These are phyloP conservation scores for Apodemia mormo DNA, from an alignment of 2,888 invertebrate genomes.

Conservation along the genomic window DNA sequence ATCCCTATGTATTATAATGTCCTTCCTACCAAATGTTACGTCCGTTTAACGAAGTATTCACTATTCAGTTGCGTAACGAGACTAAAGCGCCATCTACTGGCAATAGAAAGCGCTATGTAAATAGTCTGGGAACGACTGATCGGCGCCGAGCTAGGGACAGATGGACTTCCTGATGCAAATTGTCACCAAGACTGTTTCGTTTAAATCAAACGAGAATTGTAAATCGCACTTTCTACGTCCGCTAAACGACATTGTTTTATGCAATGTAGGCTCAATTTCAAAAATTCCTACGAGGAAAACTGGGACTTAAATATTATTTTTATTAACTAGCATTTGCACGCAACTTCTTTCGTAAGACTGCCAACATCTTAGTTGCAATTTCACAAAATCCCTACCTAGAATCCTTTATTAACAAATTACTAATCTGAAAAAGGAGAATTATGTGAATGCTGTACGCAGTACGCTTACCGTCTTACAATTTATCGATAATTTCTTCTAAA, in stretches of 20 bases:
- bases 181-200: constrained; percentile 38
- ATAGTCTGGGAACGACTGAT: constrained; percentile 49
- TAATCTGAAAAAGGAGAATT: no score
- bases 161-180: constrained; percentile 60
- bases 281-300: background rate
- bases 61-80: constrained; percentile 47
- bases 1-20: constrained; percentile 28
- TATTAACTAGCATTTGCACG: background rate
- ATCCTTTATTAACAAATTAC: no score
- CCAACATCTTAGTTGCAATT: no score
- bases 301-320: background rate
- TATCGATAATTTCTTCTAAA: no score
- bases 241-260: constrained; percentile 2
- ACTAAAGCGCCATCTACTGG: constrained; percentile 60
- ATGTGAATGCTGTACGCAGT: no score
- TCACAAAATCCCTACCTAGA: no score
- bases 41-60: constrained; percentile 40
- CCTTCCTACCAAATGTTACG: constrained; percentile 31
- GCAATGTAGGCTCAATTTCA: background rate
- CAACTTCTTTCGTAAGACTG: background rate
- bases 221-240: constrained; percentile 22
- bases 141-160: constrained; percentile 44
- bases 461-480: no score
- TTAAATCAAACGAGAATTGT: constrained; percentile 19
- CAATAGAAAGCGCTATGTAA: constrained; percentile 71